These are phyloP conservation scores for Euglossa dilemma DNA, from an alignment of 1,140 invertebrate species.

Conservation along the genomic window DNA sequence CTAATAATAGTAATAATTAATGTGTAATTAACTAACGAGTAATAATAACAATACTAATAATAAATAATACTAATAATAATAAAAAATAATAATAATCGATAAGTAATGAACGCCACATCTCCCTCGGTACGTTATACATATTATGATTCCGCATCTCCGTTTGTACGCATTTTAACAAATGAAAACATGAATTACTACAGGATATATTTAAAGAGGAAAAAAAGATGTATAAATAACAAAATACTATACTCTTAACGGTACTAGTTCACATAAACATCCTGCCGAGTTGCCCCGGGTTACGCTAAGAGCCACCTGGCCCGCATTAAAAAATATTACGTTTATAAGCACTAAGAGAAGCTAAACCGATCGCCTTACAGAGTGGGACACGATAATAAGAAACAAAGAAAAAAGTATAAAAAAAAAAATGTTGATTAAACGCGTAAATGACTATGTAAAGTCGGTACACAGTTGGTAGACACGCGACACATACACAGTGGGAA, in stretches of 20 bases:
- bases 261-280: slow-evolving; percentile 77
- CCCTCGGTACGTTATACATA: slow-evolving; percentile 69
- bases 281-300: slow-evolving; percentile 74
- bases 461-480: background rate
- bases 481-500: background rate
- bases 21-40: slow-evolving; percentile 51
- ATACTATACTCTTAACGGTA: slow-evolving; percentile 73
- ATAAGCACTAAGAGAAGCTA: slow-evolving; percentile 62
- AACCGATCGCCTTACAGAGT: slow-evolving; percentile 65
- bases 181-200: slow-evolving; percentile 60
- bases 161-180: slow-evolving; percentile 75
- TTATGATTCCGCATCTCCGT: slow-evolving; percentile 75
- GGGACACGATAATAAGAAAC: slow-evolving; percentile 57
- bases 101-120: slow-evolving; percentile 67
- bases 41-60: slow-evolving; percentile 56
- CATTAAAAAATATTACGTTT: slow-evolving; percentile 68
- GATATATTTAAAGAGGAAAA: slow-evolving; percentile 57
- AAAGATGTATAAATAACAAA: slow-evolving; percentile 53
- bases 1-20: slow-evolving; percentile 54
- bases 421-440: slow-evolving; percentile 30
- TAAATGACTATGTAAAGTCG: slow-evolving; percentile 26
- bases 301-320: slow-evolving; percentile 73
- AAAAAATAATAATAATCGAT: slow-evolving; percentile 65
- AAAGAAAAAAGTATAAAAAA: slow-evolving; percentile 14
- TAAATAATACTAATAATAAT: slow-evolving; percentile 58